These are phyloP conservation scores for Chondrosia reniformis DNA, from an alignment of 37 sponge, comb jelly and placozoan genomes.

Conservation along the genomic window DNA sequence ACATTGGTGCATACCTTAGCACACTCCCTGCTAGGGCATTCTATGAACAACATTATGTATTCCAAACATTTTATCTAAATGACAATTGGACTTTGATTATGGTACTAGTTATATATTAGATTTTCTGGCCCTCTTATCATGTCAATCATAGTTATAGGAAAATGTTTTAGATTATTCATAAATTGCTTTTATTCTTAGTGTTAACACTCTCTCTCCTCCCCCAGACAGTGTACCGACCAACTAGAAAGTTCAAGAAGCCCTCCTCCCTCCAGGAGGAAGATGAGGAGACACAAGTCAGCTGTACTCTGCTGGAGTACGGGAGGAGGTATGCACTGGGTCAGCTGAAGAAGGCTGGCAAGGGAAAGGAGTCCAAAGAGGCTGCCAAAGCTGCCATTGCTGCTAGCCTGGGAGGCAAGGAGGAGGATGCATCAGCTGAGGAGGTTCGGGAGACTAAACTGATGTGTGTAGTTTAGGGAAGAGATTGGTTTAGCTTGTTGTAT, in stretches of 20 bases:
- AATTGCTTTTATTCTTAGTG: too few relatives aligned
- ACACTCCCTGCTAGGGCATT: too few relatives aligned
- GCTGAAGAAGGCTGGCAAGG: constrained; percentile 33
- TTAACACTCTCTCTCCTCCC: neutral
- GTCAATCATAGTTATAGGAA: too few relatives aligned
- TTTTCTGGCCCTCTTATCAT: too few relatives aligned
- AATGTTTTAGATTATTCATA: too few relatives aligned
- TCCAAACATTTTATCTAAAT: neutral
- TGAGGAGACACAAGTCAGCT: constrained; percentile 75
- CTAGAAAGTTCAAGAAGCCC: constrained; percentile 68
- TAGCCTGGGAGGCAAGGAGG: constrained; percentile 42
- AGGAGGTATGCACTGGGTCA: constrained; percentile 28
- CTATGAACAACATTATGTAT: too few relatives aligned
- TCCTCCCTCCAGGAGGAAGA: neutral
- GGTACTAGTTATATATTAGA: too few relatives aligned
- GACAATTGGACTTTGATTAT: neutral
- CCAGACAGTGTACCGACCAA: constrained; percentile 67
- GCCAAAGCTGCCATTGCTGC: constrained; percentile 60
- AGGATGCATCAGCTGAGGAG: constrained; percentile 46
- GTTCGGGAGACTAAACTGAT: constrained; percentile 1
- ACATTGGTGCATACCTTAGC: too few relatives aligned
- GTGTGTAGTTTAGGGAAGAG: neutral
- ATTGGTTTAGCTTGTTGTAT: neutral
- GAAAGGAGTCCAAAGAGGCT: constrained; percentile 45
- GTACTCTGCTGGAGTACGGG: constrained; percentile 88